These are phyloP conservation scores for Sphenopsis melanotis DNA, from an alignment of 2,797 vertebrate species.

Conservation along the genomic window DNA sequence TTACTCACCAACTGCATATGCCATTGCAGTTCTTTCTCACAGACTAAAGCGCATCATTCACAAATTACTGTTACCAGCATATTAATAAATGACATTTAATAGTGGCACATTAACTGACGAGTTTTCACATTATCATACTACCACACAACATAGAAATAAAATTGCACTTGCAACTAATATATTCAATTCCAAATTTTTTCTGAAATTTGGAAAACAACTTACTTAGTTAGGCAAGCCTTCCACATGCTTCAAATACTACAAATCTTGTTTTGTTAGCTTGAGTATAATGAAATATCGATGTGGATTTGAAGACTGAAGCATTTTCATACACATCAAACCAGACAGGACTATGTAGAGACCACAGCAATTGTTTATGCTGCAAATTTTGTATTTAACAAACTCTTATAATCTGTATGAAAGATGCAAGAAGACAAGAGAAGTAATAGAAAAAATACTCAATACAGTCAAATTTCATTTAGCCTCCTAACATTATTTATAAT, in stretches of 20 bases:
- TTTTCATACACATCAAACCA: background rate
- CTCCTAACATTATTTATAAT: background rate
- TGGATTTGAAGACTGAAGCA: background rate
- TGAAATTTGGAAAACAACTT: background rate
- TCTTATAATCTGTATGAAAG: background rate
- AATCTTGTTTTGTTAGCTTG: background rate
- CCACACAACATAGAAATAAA: background rate
- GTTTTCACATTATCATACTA: background rate
- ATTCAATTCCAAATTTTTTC: background rate
- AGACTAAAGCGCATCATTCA: background rate
- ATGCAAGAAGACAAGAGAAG: background rate
- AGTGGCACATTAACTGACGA: background rate
- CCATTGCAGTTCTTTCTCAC: background rate
- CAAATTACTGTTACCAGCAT: background rate
- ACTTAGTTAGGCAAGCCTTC: background rate
- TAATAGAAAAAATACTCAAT: background rate
- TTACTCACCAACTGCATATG: background rate
- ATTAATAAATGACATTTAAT: background rate
- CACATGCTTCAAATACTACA: background rate
- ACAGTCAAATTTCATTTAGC: background rate
- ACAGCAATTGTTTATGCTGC: background rate
- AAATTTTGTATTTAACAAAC: background rate
- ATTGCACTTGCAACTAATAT: background rate
- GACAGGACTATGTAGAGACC: background rate
- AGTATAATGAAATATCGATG: fast-evolving